Evolutionary conservation across 2,113 vertebrate species (phyloP).

Genomic region (Platycercus adscitus): DNA sequence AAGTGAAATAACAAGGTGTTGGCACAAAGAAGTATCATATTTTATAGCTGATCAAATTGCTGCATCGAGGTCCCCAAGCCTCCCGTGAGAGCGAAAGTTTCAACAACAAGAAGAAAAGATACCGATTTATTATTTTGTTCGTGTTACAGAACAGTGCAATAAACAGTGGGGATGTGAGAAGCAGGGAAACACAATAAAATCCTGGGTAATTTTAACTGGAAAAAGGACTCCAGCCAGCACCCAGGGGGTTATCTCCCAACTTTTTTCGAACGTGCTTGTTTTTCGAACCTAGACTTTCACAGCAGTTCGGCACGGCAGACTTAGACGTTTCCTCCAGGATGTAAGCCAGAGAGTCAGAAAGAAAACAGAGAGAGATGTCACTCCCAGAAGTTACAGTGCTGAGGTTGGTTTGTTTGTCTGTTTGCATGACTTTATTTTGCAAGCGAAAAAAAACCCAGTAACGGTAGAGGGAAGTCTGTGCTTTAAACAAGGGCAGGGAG

Average conservation of each 20-base stretch:
- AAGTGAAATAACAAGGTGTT: not conserved
- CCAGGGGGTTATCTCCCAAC: not conserved
- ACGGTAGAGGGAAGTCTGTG: not conserved
- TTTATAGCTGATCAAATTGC: not conserved
- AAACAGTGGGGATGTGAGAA: not conserved
- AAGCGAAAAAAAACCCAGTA: not conserved
- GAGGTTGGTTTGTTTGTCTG: not conserved
- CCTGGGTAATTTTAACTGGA: not conserved
- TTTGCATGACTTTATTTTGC: not conserved
- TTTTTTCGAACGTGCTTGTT: not conserved
- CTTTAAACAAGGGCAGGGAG: not conserved
- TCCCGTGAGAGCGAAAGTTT: not conserved
- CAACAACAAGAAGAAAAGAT: not conserved
- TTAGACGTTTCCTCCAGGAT: not conserved
- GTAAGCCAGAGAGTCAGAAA: not conserved
- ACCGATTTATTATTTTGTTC: fast-evolving
- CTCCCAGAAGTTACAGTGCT: not conserved
- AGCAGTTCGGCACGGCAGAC: not conserved
- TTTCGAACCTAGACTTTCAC: not conserved
- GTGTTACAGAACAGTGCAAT: not conserved
- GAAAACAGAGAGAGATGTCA: not conserved
- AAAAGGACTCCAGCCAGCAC: not conserved
- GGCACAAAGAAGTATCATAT: not conserved
- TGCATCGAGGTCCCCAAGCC: not conserved
- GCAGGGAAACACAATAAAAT: not conserved